Base-by-base conservation (phyloP, 2,113 vertebrate species). In the Probosciger aterrimus region DNA sequence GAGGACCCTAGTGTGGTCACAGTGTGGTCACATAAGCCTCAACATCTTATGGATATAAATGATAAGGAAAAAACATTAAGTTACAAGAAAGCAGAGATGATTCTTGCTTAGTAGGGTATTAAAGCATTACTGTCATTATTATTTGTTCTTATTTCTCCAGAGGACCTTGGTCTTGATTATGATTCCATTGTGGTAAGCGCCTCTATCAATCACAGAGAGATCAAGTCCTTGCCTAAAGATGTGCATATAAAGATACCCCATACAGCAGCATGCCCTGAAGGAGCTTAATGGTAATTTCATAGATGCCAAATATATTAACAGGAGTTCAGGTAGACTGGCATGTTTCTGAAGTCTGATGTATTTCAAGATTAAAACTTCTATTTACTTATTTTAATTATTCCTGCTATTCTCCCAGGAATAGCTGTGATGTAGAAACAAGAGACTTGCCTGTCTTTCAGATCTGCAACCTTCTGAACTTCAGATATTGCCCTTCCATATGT, bases 131-230 rank as follows among this genome's bases (percentile, higher is more conserved):
- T 65, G 68, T 79, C 78, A 49, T 74, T 79, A 85, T 92, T 92
- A 77, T 92, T 94, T 94, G 41, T 8, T 90, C 64, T 88, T 78
- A 81, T 95, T 96, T 91, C 93, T 94, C 92, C 47, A 90, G 92
- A 96, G 95, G 27, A 85, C 55, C 59, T 64, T 3, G 4, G 60
- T 88, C 75, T 92, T 86, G 79, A 96, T 96, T 96, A 86, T n/a
- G 76, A 96, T 95, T 95, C 94, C 0, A 1, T 77, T 91, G 64
- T 2, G 7, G 55, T 95, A 94, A 88, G 69, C 88, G 68, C 75
- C 83, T 93, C 82, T 90, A 82, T 95, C 86, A 93, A 83, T 97
- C 94, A 95, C 37, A 85, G 67, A 14, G 63, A 90, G 89, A 95
- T 92, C 90, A 93, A 68, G 73, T 95, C 90, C 73, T 94, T 78